These are phyloP conservation scores for Cepaea hortensis DNA, from an alignment of 2,888 invertebrate genomes.

Conservation along the genomic window DNA sequence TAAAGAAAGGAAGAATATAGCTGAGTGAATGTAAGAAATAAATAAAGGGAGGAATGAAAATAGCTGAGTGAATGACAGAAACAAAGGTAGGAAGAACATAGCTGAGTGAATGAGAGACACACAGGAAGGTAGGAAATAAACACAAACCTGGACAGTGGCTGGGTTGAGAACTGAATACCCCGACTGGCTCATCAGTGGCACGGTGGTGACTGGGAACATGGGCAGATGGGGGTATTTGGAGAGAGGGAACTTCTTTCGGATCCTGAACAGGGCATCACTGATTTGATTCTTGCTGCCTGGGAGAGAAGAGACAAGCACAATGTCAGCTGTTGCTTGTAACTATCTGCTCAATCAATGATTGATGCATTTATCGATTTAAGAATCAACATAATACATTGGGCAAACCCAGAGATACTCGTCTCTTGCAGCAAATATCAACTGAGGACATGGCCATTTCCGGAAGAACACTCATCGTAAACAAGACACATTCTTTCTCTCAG, in stretches of 20 bases:
- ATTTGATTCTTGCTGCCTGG: slow-evolving; percentile 86
- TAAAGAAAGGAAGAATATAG: not conserved
- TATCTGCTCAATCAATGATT: too few species aligned
- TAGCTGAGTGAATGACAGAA: not conserved
- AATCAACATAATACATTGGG: too few species aligned
- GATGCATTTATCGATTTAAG: too few species aligned
- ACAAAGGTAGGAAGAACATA: not conserved
- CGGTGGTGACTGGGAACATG: slow-evolving; percentile 79
- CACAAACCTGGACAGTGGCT: slow-evolving; percentile 70
- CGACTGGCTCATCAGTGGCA: not conserved
- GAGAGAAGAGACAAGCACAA: slow-evolving; percentile 17
- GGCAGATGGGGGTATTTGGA: slow-evolving; percentile 88
- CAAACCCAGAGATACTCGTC: too few species aligned
- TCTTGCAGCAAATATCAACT: too few species aligned
- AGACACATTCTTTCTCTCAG: too few species aligned
- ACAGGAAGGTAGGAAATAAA: not conserved
- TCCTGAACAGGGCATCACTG: slow-evolving; percentile 87
- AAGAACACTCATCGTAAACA: too few species aligned
- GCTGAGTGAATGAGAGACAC: not conserved
- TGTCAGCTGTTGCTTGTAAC: too few species aligned
- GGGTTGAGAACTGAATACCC: slow-evolving; percentile 68
- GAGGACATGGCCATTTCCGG: too few species aligned
- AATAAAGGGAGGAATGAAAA: not conserved
- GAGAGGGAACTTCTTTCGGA: slow-evolving; percentile 89
- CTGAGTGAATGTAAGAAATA: not conserved